Evolutionary conservation across 2,888 invertebrate species (phyloP).

Genomic region (Hermaeophaga mercurialis): DNA sequence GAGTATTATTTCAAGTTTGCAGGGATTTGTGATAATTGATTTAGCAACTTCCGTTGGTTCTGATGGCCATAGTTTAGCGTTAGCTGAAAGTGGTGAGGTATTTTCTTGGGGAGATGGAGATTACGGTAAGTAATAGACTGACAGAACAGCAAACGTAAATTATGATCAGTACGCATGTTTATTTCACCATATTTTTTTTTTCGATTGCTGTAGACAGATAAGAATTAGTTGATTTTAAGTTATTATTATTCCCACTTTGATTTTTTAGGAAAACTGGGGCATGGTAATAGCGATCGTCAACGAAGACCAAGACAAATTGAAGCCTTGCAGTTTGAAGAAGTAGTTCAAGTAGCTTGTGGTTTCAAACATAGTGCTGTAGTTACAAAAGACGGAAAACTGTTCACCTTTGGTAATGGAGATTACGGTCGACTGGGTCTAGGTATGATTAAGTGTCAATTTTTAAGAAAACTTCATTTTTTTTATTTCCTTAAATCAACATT

Average conservation of each 20-base stretch:
- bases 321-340: slow-evolving; percentile 65
- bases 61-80: slow-evolving; percentile 68
- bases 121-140: slow-evolving; percentile 65
- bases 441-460: neutral
- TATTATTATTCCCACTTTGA: neutral
- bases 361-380: slow-evolving; percentile 70
- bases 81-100: slow-evolving; percentile 70
- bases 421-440: slow-evolving; percentile 64
- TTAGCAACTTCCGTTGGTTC: slow-evolving; percentile 68
- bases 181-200: no score
- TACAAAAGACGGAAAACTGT: slow-evolving; percentile 67
- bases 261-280: slow-evolving; percentile 61
- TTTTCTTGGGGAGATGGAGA: slow-evolving; percentile 72
- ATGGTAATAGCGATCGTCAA: slow-evolving; percentile 68
- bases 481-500: neutral
- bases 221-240: neutral
- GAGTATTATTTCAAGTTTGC: slow-evolving; percentile 64
- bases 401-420: slow-evolving; percentile 70
- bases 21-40: slow-evolving; percentile 68
- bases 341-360: slow-evolving; percentile 66
- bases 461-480: neutral
- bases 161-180: no score
- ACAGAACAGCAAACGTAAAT: no score
- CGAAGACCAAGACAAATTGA: slow-evolving; percentile 67
- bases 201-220: no score